Evolutionary conservation across 2,113 vertebrate genomes (phyloP).

Genomic region (Phoenicopterus ruber): DNA sequence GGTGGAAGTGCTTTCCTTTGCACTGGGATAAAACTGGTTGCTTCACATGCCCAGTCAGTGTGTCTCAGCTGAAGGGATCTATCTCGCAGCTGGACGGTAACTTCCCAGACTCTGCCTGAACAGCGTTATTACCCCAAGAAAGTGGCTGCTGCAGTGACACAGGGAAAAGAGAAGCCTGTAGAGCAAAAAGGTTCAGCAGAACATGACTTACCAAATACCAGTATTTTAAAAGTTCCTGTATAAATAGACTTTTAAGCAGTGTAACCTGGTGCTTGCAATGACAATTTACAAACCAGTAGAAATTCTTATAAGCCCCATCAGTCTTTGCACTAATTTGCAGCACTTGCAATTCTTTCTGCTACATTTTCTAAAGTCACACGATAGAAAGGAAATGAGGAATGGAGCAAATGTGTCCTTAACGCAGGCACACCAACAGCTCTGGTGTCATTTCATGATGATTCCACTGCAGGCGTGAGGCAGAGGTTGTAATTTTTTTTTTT

Average conservation of each 20-base stretch:
- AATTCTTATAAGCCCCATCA: neutral
- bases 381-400: neutral
- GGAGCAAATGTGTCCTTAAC: neutral
- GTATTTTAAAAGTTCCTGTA: neutral
- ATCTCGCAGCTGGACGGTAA: neutral
- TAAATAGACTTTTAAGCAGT: neutral
- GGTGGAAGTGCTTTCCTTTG: neutral
- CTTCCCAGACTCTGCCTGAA: neutral
- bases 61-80: neutral
- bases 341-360: neutral
- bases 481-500: neutral
- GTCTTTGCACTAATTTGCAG: neutral
- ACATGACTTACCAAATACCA: neutral
- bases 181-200: neutral
- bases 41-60: neutral
- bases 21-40: neutral
- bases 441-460: conserved; percentile 11
- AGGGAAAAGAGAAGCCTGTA: neutral
- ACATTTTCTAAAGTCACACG: neutral
- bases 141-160: neutral
- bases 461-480: neutral
- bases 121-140: neutral
- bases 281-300: neutral
- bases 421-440: neutral
- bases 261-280: neutral